These are phyloP conservation scores for Ptilorrhoa leucosticta DNA, from an alignment of 2,113 vertebrate species.

Conservation along the genomic window DNA sequence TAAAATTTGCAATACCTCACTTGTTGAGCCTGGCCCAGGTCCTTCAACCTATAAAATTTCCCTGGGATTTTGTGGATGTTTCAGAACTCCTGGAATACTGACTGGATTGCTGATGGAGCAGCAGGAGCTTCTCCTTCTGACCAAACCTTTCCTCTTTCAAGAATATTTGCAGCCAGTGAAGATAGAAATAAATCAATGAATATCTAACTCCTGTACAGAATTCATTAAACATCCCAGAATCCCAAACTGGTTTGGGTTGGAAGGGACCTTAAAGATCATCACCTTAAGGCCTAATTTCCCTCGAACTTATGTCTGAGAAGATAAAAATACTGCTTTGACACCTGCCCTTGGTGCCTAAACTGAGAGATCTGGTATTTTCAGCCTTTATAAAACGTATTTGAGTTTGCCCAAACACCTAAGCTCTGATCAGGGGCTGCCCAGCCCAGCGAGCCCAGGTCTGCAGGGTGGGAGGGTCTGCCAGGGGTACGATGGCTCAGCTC, in stretches of 20 bases:
- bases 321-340: not conserved
- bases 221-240: not conserved
- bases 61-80: not conserved
- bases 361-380: not conserved
- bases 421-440: not conserved
- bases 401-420: not conserved
- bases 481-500: rapidly evolving
- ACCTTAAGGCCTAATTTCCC: not conserved
- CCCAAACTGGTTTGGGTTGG: not conserved
- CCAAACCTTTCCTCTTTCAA: not conserved
- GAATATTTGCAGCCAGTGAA: not conserved
- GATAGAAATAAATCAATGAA: not conserved
- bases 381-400: not conserved
- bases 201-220: not conserved
- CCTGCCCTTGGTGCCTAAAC: not conserved
- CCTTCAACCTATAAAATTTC: not conserved
- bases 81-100: not conserved
- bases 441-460: not conserved
- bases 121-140: not conserved
- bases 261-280: not conserved
- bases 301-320: not conserved
- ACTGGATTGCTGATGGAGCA: not conserved
- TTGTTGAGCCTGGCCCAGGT: not conserved
- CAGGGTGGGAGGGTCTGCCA: not conserved
- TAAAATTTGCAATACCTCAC: not conserved